Base-by-base conservation (phyloP, 2,797 vertebrate species). In the Tadarida brasiliensis region DNA sequence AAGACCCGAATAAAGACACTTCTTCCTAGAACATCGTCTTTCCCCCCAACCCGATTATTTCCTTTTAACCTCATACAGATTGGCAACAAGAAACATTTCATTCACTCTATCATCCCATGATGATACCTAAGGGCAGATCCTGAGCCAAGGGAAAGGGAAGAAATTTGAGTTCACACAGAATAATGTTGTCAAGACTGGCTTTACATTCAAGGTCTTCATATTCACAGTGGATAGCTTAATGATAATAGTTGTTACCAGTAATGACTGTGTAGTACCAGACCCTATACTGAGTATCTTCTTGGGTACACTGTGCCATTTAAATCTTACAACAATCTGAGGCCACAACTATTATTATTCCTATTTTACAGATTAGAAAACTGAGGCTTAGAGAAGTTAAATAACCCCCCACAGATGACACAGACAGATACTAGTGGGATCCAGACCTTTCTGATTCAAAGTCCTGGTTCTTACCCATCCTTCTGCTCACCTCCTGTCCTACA, bases 321-420 rank as follows among this genome's bases (percentile, higher is more conserved):
- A 82, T 28, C 30, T 71, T 90, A 17, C 1, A 24, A 73, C 2
- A 49, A 12, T 33, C 26, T 82, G 24, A 67, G 16, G 15, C 39
- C 11, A 6, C 14, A 71, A 56, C 22, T 74, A 57, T 76, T 65
- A 71, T 74, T 57, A 56, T 26, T n/a, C 6, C 33, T 63, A 12
- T 47, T 87, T 87, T 67, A 87, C 6, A 82, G 91, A 93, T 39
- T n/a, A 87, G 65, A 92, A 82, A 73, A 83, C 22, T 24, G 1
- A 33, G 20, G 28, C 16, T 70, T 92, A 78, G 81, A 65, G 57
- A 96, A 82, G 20, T 54, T 83, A 73, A 87, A 20, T 65, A 17
- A 33, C 26, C 26, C 82, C n/a, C 33, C 26, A 15, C 68, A 90
- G 49, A 81, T 68, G 76, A 47, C 20, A 3, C 28, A 20, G 28